Conservation (phyloP, 1,140 invertebrate genomes). For the Eriosoma lanigerum region DNA sequence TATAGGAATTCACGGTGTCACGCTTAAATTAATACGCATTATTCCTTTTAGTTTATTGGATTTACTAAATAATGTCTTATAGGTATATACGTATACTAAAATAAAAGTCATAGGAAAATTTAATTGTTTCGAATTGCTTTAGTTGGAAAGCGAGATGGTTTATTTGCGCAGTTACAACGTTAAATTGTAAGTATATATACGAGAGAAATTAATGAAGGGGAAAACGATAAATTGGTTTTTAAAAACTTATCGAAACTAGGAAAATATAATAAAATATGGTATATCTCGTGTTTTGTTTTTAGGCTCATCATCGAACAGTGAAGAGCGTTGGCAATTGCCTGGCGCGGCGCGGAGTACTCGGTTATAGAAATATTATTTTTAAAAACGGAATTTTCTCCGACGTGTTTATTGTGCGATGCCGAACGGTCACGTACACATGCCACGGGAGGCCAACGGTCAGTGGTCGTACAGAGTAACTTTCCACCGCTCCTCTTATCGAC, state of each 20-base stretch:
- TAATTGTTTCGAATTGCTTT: not conserved
- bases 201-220: not conserved
- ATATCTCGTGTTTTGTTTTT: no score
- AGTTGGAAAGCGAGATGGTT: not conserved
- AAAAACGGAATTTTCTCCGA: conserved; percentile 23
- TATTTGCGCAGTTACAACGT: not conserved
- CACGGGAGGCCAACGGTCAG: not conserved
- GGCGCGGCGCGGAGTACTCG: no score
- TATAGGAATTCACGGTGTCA: not conserved
- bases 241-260: not conserved
- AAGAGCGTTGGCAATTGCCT: not conserved
- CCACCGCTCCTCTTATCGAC: not conserved
- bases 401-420: conserved; percentile 2
- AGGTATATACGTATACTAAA: no score
- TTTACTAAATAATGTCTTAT: not conserved
- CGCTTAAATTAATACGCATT: conserved; percentile 13
- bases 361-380: conserved; percentile 35
- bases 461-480: not conserved
- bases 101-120: not conserved
- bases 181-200: not conserved
- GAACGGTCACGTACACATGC: conserved; percentile 22
- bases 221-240: not conserved
- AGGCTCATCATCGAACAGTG: not conserved
- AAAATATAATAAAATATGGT: no score
- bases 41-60: conserved; percentile 14